Evolutionary conservation across 2,888 invertebrate genomes (phyloP).

Genomic region (Polydrusus tereticollis): DNA sequence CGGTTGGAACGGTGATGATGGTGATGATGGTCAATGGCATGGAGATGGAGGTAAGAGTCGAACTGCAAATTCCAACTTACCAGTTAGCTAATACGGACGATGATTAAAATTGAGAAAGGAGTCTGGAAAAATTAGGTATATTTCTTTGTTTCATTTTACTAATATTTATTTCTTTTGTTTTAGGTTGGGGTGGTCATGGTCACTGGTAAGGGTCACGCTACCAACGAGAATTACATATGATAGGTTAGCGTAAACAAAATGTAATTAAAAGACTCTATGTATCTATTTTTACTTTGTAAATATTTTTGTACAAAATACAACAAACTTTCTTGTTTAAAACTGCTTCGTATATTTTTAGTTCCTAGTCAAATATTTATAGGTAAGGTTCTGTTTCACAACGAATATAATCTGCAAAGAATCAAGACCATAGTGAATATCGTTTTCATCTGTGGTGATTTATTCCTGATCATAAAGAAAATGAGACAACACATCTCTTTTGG

Average conservation of each 20-base stretch:
- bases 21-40: slow-evolving; percentile 45
- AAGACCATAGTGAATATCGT: too few relatives aligned
- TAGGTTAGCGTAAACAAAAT: slow-evolving; percentile 25
- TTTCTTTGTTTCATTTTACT: background rate
- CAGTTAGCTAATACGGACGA: too few relatives aligned
- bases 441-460: too few relatives aligned
- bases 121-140: background rate
- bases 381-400: too few relatives aligned
- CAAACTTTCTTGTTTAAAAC: slow-evolving; percentile 20
- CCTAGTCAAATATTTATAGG: too few relatives aligned
- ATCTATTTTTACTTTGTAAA: slow-evolving; percentile 26
- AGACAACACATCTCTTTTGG: background rate
- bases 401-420: too few relatives aligned
- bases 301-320: slow-evolving; percentile 31
- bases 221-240: slow-evolving; percentile 41
- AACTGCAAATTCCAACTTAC: too few relatives aligned
- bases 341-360: background rate
- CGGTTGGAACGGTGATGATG: slow-evolving; percentile 36
- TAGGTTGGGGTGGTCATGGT: slow-evolving; percentile 35
- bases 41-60: slow-evolving; percentile 48
- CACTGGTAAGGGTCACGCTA: slow-evolving; percentile 31
- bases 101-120: too few relatives aligned
- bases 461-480: background rate
- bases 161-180: slow-evolving; percentile 10
- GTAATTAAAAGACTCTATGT: slow-evolving; percentile 34